Base-by-base conservation (phyloP, 2,113 vertebrate species). In the Brachyistius frenatus region DNA sequence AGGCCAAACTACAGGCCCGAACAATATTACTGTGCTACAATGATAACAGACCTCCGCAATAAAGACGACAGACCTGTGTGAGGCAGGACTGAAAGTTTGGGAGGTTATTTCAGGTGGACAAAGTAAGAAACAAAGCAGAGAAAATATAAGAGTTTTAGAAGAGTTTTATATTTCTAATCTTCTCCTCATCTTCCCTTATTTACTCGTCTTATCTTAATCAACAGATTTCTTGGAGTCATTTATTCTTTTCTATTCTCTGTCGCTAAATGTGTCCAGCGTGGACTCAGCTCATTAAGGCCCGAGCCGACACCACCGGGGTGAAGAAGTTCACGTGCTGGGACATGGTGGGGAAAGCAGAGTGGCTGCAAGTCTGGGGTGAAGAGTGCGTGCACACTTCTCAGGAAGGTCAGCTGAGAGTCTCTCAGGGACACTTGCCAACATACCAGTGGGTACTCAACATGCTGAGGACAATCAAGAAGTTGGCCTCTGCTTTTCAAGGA, bases 401-500 rank as follows among this genome's bases (percentile, higher is more conserved):
- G 72, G 62, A 65, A 66, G 83, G 85, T 81, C 86, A 67, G 63
- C 33, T 14, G 2, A 83, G 83, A 69, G 86, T 61, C 78, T 83
- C 88, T 88, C 7, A 84, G 70, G 78, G 68, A 81, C 72, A 66
- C 83, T 83, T 10, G 23, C 39, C 23, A 55, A 78, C 73, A 83
- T 14, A 72, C 41, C 55, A 13, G 69, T 58, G 55, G 68, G 53
- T 16, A 68, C 85, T 83, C 47, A 11, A 60, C 69, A 67, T 57
- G 82, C 80, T 77, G 68, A 58, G 73, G 83, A 77, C 68, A 80
- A 70, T 81, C 72, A 66, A 55, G 76, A 77, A 47, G 72, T 33
- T 39, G 36, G 33, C 56, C 69, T 71, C 14, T 66, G 75, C 32
- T 76, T 71, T 55, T 56, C 60, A 69, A 88, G 76, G 60, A 69